Conservation (phyloP, 2,888 invertebrate genomes). For the Caprella mutica region DNA sequence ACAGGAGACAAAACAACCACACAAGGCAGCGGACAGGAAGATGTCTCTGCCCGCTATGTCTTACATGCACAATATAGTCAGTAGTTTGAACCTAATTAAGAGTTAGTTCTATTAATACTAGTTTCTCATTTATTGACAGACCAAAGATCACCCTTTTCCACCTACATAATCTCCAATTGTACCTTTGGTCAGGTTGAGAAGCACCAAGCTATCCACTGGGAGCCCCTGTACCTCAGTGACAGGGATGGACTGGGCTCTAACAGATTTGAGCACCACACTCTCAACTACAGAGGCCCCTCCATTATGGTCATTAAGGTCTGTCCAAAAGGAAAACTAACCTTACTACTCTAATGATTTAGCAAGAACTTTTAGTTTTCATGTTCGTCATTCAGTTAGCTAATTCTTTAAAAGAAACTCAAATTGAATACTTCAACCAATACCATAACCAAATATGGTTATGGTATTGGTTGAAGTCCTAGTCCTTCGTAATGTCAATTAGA, state of each 20-base stretch:
- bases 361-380: too few species aligned
- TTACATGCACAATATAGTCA: conserved; percentile 1
- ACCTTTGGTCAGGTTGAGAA: conserved; percentile 19
- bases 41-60: conserved; percentile 4
- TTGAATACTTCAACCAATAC: too few species aligned
- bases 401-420: too few species aligned
- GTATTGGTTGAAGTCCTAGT: too few species aligned
- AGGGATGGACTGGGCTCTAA: conserved; percentile 79
- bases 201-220: conserved; percentile 59
- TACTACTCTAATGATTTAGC: too few species aligned
- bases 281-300: conserved; percentile 56
- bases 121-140: neutral
- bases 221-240: conserved; percentile 66
- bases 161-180: too few species aligned
- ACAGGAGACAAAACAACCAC: too few species aligned
- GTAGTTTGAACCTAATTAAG: neutral
- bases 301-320: too few species aligned
- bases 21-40: neutral
- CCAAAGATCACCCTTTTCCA: neutral
- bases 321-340: too few species aligned
- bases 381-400: too few species aligned
- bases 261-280: conserved; percentile 72
- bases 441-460: too few species aligned
- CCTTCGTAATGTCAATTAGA: too few species aligned
- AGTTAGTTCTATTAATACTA: neutral